Base-by-base conservation (phyloP, 2,113 vertebrate species). In the Lepidothrix coronata region DNA sequence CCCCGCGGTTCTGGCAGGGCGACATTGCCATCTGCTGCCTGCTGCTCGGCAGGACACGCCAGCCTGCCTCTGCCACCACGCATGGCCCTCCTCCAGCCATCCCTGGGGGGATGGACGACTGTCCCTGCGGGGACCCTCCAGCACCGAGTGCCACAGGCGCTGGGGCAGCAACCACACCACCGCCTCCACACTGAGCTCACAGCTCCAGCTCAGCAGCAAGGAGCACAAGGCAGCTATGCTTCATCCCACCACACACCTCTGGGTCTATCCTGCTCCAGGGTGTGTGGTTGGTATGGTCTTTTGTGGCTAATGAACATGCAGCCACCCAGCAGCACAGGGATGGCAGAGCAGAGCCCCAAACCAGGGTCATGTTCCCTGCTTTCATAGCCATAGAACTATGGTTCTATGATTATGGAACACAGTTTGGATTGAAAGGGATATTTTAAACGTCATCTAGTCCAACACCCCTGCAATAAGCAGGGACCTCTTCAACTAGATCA, bases 1-100 rank as follows among this genome's bases (percentile, higher is more conserved):
- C n/a, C 67, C 73, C 14, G 72, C 5, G 1, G 41, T 5, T 91
- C 65, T 52, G 1, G 24, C 77, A 52, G 88, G 77, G 70, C 19
- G 33, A 96, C 92, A 94, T 94, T 95, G 95, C 96, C 96, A 95
- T 74, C 96, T 98, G 95, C 91, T 97, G 98, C 78, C 71, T 5
- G 54, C 18, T 68, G 13, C 85, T 75, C 16, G 71, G 79, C 95
- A 94, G 83, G 85, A 95, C 93, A 87, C 0, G 4, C 72, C 86
- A 51, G 59, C 84, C 30, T 13, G 43, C 21, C 74, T 63, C 71
- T 81, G 91, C 22, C 76, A 58, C 68, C 72, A n/a, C 70, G 8
- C 21, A 5, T 1, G 68, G 63, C 25, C 6, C 31, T 73, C 30
- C 67, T 65, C 54, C 67, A 12, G 5, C 41, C 55, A 39, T 15